Conservation (phyloP, 2,797 vertebrate species). For the Clarias platycephalus region DNA sequence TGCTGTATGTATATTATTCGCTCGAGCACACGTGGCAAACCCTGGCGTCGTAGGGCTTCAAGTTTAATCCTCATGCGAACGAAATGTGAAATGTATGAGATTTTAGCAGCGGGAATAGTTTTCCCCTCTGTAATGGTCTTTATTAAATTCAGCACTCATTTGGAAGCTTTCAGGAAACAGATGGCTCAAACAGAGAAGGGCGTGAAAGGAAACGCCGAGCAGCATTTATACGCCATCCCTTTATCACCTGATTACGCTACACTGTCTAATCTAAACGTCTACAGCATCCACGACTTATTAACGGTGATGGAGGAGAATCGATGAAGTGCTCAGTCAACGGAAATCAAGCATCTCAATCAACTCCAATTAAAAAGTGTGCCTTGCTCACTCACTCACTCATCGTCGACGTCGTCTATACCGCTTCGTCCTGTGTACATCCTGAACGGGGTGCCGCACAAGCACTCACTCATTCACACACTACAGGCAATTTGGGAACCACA, state of each 20-base stretch:
- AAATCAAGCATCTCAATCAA: neutral
- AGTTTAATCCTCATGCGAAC: too few relatives aligned
- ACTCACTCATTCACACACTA: too few relatives aligned
- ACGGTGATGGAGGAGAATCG: neutral
- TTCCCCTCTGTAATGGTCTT: neutral
- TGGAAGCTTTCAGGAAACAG: slow-evolving; percentile 17
- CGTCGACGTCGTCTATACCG: too few relatives aligned
- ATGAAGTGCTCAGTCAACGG: neutral
- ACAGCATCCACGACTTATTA: neutral
- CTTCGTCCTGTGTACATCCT: too few relatives aligned
- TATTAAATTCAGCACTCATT: slow-evolving; percentile 1
- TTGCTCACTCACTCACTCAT: neutral
- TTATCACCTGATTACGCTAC: neutral
- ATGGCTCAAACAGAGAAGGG: slow-evolving; percentile 10
- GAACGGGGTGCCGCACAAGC: too few relatives aligned
- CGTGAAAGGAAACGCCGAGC: neutral
- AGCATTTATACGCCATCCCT: slow-evolving; percentile 6
- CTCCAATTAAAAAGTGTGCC: neutral
- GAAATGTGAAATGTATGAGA: neutral
- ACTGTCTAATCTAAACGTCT: neutral
- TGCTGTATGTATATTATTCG: neutral
- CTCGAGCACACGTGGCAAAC: neutral
- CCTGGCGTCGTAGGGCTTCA: too few relatives aligned
- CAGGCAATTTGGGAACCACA: too few relatives aligned
- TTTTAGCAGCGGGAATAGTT: neutral